phyloP scores from a whole-genome alignment of 2,113 vertebrate species.

The Oncorhynchus clarkii region DNA sequence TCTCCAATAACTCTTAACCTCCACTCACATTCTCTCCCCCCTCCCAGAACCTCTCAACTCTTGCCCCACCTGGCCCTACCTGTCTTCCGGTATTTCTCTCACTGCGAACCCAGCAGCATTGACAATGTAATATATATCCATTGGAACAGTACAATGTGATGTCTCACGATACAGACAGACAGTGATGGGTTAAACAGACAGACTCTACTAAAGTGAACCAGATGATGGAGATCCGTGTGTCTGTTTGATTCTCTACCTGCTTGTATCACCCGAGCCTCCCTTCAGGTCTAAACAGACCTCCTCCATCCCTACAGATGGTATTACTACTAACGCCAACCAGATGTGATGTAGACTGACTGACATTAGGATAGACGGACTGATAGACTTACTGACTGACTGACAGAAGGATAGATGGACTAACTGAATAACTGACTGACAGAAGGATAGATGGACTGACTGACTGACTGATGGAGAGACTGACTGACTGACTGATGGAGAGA shows the following conservation, averaged over 20 bases:
- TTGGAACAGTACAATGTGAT: neutral
- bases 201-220: conserved; percentile 50
- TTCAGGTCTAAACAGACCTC: too few species aligned
- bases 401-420: fast-evolving
- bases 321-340: conserved; percentile 46
- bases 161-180: neutral
- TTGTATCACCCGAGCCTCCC: conserved; percentile 33
- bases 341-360: conserved; percentile 22
- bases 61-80: too few species aligned
- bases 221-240: conserved; percentile 46
- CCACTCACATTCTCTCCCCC: too few species aligned
- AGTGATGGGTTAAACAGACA: neutral
- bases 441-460: too few species aligned
- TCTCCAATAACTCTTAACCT: too few species aligned
- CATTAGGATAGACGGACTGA: neutral
- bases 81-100: too few species aligned
- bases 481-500: neutral
- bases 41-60: too few species aligned
- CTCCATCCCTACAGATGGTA: conserved; percentile 16
- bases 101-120: too few species aligned
- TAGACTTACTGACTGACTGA: too few species aligned
- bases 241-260: conserved; percentile 31
- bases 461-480: neutral
- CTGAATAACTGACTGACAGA: too few species aligned
- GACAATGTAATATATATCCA: too few species aligned